These are phyloP conservation scores for Andrena bicolor DNA, from an alignment of 2,888 invertebrate genomes.

Conservation along the genomic window DNA sequence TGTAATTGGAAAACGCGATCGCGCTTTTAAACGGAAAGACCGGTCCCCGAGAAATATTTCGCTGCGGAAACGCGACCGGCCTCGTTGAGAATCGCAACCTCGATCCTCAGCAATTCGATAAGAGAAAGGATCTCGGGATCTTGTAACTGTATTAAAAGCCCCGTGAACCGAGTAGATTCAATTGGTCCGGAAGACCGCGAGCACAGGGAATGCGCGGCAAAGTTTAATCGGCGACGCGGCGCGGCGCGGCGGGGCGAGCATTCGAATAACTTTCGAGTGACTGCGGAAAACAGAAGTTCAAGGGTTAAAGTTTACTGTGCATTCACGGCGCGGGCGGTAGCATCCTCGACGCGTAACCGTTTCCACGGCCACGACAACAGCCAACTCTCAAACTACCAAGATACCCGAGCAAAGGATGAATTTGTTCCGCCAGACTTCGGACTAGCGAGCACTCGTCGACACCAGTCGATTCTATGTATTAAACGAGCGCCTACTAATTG, in stretches of 20 bases:
- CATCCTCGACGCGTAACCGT: neutral
- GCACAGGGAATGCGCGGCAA: neutral
- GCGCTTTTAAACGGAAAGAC: neutral
- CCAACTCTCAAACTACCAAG: neutral
- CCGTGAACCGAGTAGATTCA: constrained; percentile 5
- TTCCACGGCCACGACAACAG: constrained; percentile 18
- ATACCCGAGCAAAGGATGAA: neutral
- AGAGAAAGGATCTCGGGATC: neutral
- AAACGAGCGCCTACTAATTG: no score
- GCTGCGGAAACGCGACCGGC: neutral
- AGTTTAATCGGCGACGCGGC: constrained; percentile 7
- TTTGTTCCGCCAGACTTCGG: constrained; percentile 15
- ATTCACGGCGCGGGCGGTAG: neutral
- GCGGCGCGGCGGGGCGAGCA: neutral
- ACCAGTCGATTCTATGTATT: neutral
- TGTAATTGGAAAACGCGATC: neutral
- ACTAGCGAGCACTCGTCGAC: neutral
- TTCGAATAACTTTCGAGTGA: constrained; percentile 21
- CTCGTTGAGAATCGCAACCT: neutral
- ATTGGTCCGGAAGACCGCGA: constrained; percentile 11
- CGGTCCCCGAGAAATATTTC: neutral
- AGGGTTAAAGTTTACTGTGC: constrained; percentile 23
- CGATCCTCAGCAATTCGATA: neutral
- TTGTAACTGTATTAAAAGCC: constrained; percentile 6
- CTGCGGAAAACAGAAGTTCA: constrained; percentile 15